These are phyloP conservation scores for Muntiacus reevesi DNA, from an alignment of 2,113 vertebrate genomes.

Conservation along the genomic window DNA sequence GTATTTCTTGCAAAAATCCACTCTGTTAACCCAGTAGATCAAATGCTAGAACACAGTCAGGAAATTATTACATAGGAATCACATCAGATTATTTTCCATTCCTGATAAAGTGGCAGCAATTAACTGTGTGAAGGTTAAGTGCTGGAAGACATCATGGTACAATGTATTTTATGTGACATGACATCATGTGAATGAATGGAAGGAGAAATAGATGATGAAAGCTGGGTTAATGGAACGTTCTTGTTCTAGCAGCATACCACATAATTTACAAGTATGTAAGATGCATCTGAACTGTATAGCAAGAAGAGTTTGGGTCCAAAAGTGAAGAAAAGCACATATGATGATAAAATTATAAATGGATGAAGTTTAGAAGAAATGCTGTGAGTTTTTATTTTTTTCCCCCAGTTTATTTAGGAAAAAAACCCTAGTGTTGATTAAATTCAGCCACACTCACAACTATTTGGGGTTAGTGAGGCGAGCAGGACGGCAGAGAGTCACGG, in stretches of 20 bases:
- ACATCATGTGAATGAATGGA: neutral
- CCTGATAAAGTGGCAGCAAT: neutral
- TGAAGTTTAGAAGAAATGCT: neutral
- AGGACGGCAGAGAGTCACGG: neutral
- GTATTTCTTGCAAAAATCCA: neutral
- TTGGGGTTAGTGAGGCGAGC: neutral
- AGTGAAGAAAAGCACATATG: neutral
- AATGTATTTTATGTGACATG: neutral
- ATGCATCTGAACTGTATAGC: neutral
- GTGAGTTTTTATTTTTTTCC: neutral
- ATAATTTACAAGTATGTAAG: neutral
- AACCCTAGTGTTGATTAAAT: neutral
- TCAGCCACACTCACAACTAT: neutral
- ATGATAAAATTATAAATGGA: neutral
- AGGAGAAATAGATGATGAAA: neutral
- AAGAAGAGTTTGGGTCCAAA: constrained; percentile 14
- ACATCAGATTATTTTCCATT: neutral
- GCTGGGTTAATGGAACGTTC: neutral
- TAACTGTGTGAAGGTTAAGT: neutral
- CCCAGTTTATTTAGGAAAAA: neutral
- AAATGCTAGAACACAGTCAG: neutral
- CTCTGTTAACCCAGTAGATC: neutral
- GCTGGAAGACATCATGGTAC: neutral
- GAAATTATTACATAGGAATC: neutral
- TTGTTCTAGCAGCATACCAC: neutral